These are phyloP conservation scores for Saimiri boliviensis DNA, from an alignment of 2,113 vertebrate species.

Conservation along the genomic window DNA sequence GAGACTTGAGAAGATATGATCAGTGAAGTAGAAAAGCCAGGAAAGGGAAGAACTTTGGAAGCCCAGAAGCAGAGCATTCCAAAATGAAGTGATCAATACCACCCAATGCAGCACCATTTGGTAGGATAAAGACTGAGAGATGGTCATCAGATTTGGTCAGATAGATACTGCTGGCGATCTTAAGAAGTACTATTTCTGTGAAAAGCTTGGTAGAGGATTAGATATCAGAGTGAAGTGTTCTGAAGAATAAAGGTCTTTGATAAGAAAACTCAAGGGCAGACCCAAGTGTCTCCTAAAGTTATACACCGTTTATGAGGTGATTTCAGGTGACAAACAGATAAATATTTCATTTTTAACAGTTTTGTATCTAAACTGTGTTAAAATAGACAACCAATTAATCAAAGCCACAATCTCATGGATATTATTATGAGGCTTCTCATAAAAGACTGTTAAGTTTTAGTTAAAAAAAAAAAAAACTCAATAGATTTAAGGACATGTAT, in stretches of 20 bases:
- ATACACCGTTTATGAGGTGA: background rate
- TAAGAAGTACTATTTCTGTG: background rate
- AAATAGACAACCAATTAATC: background rate
- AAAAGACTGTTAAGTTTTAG: background rate
- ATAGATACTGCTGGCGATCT: fast-evolving
- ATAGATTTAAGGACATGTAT: background rate
- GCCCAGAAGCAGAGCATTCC: background rate
- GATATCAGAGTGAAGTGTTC: background rate
- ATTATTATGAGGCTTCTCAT: background rate
- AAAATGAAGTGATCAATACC: background rate
- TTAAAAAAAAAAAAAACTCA: background rate
- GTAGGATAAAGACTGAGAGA: background rate
- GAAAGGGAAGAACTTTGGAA: background rate
- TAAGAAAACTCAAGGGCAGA: background rate
- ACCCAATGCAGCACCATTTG: background rate
- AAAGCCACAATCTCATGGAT: background rate
- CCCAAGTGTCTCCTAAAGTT: background rate
- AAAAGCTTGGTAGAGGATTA: background rate
- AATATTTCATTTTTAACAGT: background rate
- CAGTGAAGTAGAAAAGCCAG: background rate
- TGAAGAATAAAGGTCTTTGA: background rate
- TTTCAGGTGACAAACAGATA: background rate
- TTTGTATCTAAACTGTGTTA: background rate
- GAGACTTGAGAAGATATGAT: background rate
- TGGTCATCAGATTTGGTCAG: background rate